phyloP scores from a whole-genome alignment of 2,888 invertebrate species.

The Fragum whitleyi region DNA sequence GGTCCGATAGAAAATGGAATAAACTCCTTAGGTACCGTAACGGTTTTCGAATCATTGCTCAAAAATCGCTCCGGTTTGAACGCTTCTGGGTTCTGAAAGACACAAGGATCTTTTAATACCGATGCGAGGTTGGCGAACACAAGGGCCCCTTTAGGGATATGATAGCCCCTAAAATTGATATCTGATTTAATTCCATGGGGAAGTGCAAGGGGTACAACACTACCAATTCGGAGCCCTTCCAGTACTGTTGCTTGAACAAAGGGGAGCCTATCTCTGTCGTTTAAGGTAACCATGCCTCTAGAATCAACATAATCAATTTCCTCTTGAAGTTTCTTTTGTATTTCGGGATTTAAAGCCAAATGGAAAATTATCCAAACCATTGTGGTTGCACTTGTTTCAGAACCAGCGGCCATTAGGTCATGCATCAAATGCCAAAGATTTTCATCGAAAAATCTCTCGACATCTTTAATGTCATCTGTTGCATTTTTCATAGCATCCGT shows the following conservation, averaged over 20 bases:
- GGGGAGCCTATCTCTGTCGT: slow-evolving; percentile 24
- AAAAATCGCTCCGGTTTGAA: slow-evolving; percentile 54
- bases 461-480: slow-evolving; percentile 23
- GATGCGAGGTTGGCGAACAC: slow-evolving; percentile 72
- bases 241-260: slow-evolving; percentile 31
- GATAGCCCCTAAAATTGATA: slow-evolving; percentile 72
- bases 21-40: slow-evolving; percentile 30
- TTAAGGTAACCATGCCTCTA: background rate
- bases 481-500: background rate
- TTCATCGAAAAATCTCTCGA: background rate
- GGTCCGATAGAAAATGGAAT: slow-evolving; percentile 52
- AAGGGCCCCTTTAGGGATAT: slow-evolving; percentile 76
- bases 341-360: slow-evolving; percentile 20
- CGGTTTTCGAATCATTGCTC: background rate
- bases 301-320: slow-evolving; percentile 17
- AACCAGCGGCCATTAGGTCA: slow-evolving; percentile 32
- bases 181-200: slow-evolving; percentile 66
- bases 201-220: slow-evolving; percentile 31
- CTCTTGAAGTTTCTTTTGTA: slow-evolving; percentile 28
- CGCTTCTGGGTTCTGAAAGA: too few relatives aligned
- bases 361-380: slow-evolving; percentile 28
- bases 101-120: slow-evolving; percentile 51
- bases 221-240: slow-evolving; percentile 35
- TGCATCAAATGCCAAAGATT: background rate
- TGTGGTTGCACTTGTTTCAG: slow-evolving; percentile 32